Evolutionary conservation across 2,113 vertebrate species (phyloP), one percentile per base, ranked within the genome.

Genomic region (Lucifuga dentata): DNA sequence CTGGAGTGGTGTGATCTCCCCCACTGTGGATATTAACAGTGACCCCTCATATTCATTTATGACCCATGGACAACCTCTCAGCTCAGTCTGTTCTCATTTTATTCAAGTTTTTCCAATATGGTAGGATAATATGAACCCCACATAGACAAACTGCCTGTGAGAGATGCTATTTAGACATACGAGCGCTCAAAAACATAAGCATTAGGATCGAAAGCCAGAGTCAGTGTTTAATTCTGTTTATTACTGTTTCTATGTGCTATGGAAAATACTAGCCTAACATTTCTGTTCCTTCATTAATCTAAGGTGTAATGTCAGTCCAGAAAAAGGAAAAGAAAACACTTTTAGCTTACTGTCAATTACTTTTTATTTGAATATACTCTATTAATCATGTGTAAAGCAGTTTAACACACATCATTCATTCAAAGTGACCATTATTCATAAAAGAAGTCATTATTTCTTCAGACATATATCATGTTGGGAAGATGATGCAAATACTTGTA

Each of bases 1-100:
- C 38, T 29, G 60, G 36, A 64, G 56, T 33, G 48, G 67, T 33
- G 49, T 46, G 45, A 64, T 71, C 62, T 50, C 51, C 44, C 21
- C 70, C 78, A 40, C 45, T 10, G 81, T 76, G 79, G 49, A 81
- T 68, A 83, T 78, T 73, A 84, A 76, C 50, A 23, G 19, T 58
- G 77, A 85, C 80, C 77, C 65, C 24, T 56, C 21, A 5, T 72
- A 71, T 77, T 83, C 71, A 73, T 73, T 55, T 6, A 1, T 53
- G 68, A 67, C 75, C 76, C 20, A 0, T 0, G 43, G 20, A 64
- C 76, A 52, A 78, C 70, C 78, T 73, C n/a, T 16, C 40, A 0
- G 49, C 61, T 46, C 32, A 13, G 5, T 45, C 26, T 41, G 58
- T 68, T 66, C 33, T 62, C 51, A 38, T n/a, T 74, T 77, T 80